These are phyloP conservation scores for Rhyacichthys aspro DNA, from an alignment of 2,797 vertebrate species.

Conservation along the genomic window DNA sequence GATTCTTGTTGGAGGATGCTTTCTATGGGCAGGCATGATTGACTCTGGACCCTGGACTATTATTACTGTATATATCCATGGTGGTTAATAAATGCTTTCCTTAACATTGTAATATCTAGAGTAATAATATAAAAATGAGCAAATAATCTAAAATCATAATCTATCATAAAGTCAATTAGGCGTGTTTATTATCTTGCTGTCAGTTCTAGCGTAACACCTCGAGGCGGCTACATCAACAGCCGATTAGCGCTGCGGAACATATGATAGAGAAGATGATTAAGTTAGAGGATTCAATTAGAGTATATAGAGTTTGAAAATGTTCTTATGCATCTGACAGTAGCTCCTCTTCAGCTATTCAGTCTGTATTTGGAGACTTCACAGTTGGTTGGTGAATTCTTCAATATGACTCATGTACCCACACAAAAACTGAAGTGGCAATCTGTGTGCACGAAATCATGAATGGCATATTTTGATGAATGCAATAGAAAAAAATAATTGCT, in stretches of 20 bases:
- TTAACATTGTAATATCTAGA: slow-evolving; percentile 36
- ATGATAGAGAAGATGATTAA: slow-evolving; percentile 46
- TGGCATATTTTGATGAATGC: background rate
- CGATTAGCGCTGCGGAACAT: slow-evolving; percentile 54
- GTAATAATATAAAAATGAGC: slow-evolving; percentile 49
- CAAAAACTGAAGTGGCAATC: background rate
- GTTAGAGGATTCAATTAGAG: slow-evolving; percentile 56
- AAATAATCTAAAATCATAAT: slow-evolving; percentile 58
- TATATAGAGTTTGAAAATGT: slow-evolving; percentile 30
- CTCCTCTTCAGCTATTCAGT: slow-evolving; percentile 19
- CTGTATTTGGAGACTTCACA: slow-evolving; percentile 25
- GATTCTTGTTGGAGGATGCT: no score
- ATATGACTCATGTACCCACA: slow-evolving; percentile 11
- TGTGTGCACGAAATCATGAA: background rate
- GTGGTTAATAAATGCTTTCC: slow-evolving; percentile 23
- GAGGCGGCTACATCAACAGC: slow-evolving; percentile 51
- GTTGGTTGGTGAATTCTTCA: slow-evolving; percentile 4
- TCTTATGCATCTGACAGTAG: slow-evolving; percentile 19
- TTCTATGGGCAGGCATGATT: no score
- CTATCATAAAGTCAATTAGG: slow-evolving; percentile 63
- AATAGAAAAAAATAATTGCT: no score
- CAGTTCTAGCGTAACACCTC: slow-evolving; percentile 50
- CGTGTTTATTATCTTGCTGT: slow-evolving; percentile 60
- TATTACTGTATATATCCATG: slow-evolving; percentile 29
- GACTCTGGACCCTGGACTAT: no score